phyloP scores from a whole-genome alignment of 2,888 invertebrate genomes.

The Watsonalla binaria region DNA sequence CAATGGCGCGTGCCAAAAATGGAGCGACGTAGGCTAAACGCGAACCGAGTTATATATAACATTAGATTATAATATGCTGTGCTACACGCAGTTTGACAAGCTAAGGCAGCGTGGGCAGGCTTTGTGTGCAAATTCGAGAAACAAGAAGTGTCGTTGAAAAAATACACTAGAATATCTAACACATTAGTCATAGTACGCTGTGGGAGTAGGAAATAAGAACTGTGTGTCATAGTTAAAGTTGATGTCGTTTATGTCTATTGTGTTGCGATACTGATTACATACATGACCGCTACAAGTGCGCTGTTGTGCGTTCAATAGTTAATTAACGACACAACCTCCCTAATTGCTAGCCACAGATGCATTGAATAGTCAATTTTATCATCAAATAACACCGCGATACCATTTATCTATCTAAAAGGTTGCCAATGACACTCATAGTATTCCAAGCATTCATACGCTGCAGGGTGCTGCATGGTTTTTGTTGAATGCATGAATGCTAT shows the following conservation, averaged over 20 bases:
- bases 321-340: no score
- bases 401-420: no score
- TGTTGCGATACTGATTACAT: background rate
- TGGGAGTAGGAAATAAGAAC: conserved; percentile 17
- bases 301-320: no score
- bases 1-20: conserved; percentile 24
- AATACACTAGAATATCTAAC: conserved; percentile 18
- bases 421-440: no score
- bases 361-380: no score
- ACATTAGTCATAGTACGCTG: conserved; percentile 26
- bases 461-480: no score
- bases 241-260: conserved; percentile 1
- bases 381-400: no score
- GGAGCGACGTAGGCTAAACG: conserved; percentile 35
- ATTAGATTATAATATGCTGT: no score
- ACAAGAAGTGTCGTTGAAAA: conserved; percentile 20
- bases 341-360: no score
- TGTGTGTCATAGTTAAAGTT: background rate
- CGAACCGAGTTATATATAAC: conserved; percentile 20
- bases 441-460: no score
- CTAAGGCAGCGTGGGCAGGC: conserved; percentile 29
- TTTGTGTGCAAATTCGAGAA: conserved; percentile 39
- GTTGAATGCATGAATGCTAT: no score
- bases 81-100: conserved; percentile 9
- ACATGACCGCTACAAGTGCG: no score